phyloP scores from a whole-genome alignment of 2,797 vertebrate genomes.

The Acanthurus leucopareius region DNA sequence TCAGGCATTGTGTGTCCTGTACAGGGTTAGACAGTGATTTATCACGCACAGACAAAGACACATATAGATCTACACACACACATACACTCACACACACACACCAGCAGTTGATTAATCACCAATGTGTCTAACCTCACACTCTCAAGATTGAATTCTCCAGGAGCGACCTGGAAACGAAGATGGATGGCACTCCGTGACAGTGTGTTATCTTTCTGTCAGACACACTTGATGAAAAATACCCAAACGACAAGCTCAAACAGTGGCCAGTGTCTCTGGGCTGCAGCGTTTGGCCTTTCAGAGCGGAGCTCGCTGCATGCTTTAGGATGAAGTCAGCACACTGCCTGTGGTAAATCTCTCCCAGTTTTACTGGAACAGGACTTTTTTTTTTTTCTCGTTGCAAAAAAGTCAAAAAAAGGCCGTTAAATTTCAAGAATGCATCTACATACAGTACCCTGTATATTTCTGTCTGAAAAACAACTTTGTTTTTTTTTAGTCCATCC shows the following conservation, averaged over 20 bases:
- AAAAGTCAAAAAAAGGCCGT: constrained; percentile 26
- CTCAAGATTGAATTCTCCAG: constrained; percentile 75
- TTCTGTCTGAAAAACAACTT: constrained; percentile 24
- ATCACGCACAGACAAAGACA: constrained; percentile 80
- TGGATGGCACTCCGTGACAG: constrained; percentile 71
- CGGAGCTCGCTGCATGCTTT: constrained; percentile 25
- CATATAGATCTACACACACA: constrained; percentile 52
- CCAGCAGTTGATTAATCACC: constrained; percentile 77
- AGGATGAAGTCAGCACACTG: constrained; percentile 38
- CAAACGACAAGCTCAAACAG: constrained; percentile 75
- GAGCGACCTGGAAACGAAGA: constrained; percentile 80
- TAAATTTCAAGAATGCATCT: constrained; percentile 39
- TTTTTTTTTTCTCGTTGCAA: constrained; percentile 40
- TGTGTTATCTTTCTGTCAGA: constrained; percentile 82
- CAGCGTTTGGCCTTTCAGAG: constrained; percentile 43
- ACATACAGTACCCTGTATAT: constrained; percentile 42
- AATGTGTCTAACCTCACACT: constrained; percentile 70
- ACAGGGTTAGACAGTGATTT: constrained; percentile 83
- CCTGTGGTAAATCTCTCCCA: constrained; percentile 51
- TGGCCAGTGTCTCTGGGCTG: constrained; percentile 55
- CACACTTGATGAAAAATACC: constrained; percentile 76
- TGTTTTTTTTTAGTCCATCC: constrained; percentile 24
- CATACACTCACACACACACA: constrained; percentile 58
- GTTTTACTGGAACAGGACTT: constrained; percentile 55
- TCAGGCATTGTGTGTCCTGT: constrained; percentile 71